Evolutionary conservation across 1,140 invertebrate species (phyloP).

Genomic region (Heliconius nattereri): DNA sequence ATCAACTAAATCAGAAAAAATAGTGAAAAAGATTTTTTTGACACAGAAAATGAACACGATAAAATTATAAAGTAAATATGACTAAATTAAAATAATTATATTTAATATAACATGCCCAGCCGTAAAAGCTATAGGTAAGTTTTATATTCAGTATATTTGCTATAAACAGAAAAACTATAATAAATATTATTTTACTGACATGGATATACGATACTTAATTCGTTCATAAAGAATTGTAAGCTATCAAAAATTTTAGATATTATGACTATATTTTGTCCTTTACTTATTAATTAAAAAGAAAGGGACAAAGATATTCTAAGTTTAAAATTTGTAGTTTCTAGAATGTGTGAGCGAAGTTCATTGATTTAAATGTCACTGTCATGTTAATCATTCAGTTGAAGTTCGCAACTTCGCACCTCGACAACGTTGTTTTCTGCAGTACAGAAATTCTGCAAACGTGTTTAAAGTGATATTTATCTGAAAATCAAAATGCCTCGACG

Average conservation of each 20-base stretch:
- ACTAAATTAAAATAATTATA: neutral
- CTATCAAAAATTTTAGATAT: neutral
- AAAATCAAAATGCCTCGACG: slow-evolving; percentile 89
- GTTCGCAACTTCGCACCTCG: slow-evolving; percentile 37
- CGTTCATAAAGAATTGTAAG: neutral
- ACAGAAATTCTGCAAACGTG: slow-evolving; percentile 20
- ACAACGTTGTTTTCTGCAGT: slow-evolving; percentile 33
- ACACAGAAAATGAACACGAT: neutral
- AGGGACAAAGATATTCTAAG: slow-evolving; percentile 46
- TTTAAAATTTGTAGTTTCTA: slow-evolving; percentile 59
- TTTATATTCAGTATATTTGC: neutral
- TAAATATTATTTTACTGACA: neutral
- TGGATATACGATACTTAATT: neutral
- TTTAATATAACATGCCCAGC: slow-evolving; percentile 27
- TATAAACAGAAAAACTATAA: neutral
- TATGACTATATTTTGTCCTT: slow-evolving; percentile 15
- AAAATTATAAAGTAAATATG: slow-evolving; percentile 7
- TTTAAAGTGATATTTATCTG: slow-evolving; percentile 49
- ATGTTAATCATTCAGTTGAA: slow-evolving; percentile 34
- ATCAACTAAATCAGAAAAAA: neutral
- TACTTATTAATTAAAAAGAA: slow-evolving; percentile 24
- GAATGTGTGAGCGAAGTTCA: slow-evolving; percentile 26
- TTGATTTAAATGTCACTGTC: slow-evolving; percentile 37
- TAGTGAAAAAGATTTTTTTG: neutral
- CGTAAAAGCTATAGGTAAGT: slow-evolving; percentile 31